Evolutionary conservation across 2,888 invertebrate species (phyloP), one percentile per base, ranked within the genome.

Genomic region (Drosophila borealis): DNA sequence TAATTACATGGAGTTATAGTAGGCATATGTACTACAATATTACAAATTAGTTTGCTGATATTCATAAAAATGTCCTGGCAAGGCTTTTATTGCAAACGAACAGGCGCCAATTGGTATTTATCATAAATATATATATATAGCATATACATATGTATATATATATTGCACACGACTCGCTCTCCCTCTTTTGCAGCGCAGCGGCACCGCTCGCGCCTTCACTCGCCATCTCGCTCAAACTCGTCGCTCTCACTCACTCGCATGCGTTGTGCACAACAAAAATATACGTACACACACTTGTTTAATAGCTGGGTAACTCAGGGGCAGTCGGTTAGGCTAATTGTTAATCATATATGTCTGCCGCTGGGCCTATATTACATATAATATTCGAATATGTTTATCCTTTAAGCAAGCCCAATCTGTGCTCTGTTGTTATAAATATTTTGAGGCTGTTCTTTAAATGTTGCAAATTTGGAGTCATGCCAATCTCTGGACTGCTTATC

Each of bases 81-180:
- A 68, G 63, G 49, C 60, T 54, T 49, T 48, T 46, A 34, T 45
- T 41, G 49, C 59, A 44, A 65, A 56, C 42, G 44, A 76, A 46
- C 63, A 71, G 60, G 46, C 70, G 54, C 25, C 42, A 60, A 46
- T 41, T 14, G 54, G 21, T 21, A 61, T 51, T 59, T 33, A 39
- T 50, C 29, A 46, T 49, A 39, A 33, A n/a, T 21, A 13, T 29
- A 29, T 14, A 29, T 14, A 46, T 56, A 44, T 54, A 49, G 41
- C 59, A 59, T 73, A 48, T 59, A 53, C 44, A 34, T 51, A 42
- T 53, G 29, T 51, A 14, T 14, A 14, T 42, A 60, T 60, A 78
- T 80, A 86, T 86, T 86, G 87, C 83, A 81, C 86, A 72, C 64
- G 64, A 70, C 49, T 50, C 62, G 46, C 45, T 39, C 44, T 48